Evolutionary conservation across 2,888 invertebrate species (phyloP).

Genomic region (Philonicus albiceps): DNA sequence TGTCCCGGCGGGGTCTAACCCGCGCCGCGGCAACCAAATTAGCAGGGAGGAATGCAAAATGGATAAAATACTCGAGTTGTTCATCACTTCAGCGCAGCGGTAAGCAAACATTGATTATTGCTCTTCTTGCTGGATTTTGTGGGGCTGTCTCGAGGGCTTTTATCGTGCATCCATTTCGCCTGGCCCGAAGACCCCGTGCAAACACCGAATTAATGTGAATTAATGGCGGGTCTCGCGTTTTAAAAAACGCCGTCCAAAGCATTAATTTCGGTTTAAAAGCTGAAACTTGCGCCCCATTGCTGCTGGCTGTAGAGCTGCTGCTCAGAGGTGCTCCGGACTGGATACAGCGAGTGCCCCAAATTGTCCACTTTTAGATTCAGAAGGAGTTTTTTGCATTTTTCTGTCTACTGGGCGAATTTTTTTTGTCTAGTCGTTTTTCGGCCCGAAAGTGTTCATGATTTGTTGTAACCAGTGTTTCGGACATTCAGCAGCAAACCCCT

Average conservation of each 20-base stretch:
- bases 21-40: constrained; percentile 5
- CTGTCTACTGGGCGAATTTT: constrained; percentile 10
- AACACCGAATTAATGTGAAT: constrained; percentile 43
- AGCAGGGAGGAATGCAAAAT: background rate
- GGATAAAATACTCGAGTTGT: background rate
- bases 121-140: constrained; percentile 17
- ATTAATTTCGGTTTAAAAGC: constrained; percentile 43
- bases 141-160: constrained; percentile 29
- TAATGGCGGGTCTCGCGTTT: constrained; percentile 33
- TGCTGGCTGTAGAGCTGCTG: background rate
- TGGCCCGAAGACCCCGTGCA: background rate
- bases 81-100: constrained; percentile 22
- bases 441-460: constrained; percentile 40
- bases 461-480: constrained; percentile 42
- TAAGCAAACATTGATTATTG: constrained; percentile 36
- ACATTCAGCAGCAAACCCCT: constrained; percentile 1
- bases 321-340: background rate
- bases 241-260: constrained; percentile 38
- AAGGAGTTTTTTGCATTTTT: constrained; percentile 17
- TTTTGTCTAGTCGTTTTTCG: constrained; percentile 11
- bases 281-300: constrained; percentile 8
- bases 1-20: constrained; percentile 20
- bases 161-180: constrained; percentile 1
- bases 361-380: constrained; percentile 36
- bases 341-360: constrained; percentile 6